Evolutionary conservation across 2,113 vertebrate species (phyloP).

Genomic region (Tursiops truncatus): DNA sequence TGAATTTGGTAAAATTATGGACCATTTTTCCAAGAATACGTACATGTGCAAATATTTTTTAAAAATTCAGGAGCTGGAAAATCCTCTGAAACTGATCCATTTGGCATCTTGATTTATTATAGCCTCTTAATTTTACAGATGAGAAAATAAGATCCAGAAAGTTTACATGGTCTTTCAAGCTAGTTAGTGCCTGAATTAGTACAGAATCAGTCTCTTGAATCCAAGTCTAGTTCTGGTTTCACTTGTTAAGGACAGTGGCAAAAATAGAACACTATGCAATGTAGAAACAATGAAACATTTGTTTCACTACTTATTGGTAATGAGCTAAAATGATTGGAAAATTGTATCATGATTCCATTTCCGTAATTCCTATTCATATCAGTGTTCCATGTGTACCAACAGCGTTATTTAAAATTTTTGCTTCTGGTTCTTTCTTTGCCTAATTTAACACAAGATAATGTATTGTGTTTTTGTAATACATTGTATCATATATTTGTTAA

Average conservation of each 20-base stretch:
- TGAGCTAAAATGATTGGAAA: constrained; percentile 39
- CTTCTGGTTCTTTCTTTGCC: not conserved
- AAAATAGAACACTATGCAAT: constrained; percentile 28
- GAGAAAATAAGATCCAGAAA: not conserved
- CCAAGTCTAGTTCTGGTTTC: not conserved
- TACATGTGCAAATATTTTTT: not conserved
- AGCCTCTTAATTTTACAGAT: not conserved
- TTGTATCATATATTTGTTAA: constrained; percentile 1
- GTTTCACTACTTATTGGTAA: not conserved
- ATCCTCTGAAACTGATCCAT: not conserved
- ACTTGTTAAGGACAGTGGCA: not conserved
- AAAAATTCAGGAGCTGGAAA: not conserved
- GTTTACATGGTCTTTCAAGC: not conserved
- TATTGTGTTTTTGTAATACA: not conserved
- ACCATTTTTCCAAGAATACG: not conserved
- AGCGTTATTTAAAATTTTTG: constrained; percentile 4
- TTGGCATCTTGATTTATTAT: not conserved
- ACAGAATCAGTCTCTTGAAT: not conserved
- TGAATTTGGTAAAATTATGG: not conserved
- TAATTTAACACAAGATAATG: not conserved
- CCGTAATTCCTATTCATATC: not conserved
- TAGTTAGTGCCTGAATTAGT: not conserved
- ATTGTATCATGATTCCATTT: not conserved
- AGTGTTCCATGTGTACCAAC: not conserved
- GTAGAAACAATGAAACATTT: not conserved